These are phyloP conservation scores for Drosophila flavopinicola DNA, from an alignment of 2,888 invertebrate species.

Conservation along the genomic window DNA sequence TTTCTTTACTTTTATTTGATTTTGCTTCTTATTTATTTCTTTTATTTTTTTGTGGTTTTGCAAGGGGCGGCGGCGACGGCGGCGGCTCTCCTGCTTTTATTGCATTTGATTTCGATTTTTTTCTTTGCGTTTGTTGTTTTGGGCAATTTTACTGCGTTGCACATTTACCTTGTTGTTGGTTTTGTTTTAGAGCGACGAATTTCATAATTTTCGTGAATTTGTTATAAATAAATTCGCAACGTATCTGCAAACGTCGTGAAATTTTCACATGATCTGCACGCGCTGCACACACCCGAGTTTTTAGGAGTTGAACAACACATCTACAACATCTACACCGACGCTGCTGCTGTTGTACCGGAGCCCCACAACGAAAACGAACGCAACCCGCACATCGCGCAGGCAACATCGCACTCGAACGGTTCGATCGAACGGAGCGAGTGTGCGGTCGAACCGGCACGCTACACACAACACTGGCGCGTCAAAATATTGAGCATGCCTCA, in stretches of 20 bases:
- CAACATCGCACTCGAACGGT: slow-evolving; percentile 17
- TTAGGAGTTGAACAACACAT: slow-evolving; percentile 66
- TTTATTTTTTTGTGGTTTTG: slow-evolving; percentile 1
- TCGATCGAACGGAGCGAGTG: slow-evolving; percentile 2
- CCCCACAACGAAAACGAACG: slow-evolving; percentile 7
- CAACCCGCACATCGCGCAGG: slow-evolving; percentile 5
- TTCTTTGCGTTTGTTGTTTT: slow-evolving; percentile 10
- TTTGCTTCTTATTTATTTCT: slow-evolving; percentile 10
- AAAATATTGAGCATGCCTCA: slow-evolving; percentile 37
- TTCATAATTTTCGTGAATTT: slow-evolving; percentile 57
- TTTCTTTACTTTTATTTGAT: slow-evolving; percentile 11
- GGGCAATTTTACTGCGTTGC: slow-evolving; percentile 39
- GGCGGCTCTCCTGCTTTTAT: slow-evolving; percentile 12
- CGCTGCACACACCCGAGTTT: slow-evolving; percentile 76
- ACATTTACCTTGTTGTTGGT: slow-evolving; percentile 58
- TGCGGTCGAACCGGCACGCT: no score
- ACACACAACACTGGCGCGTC: slow-evolving; percentile 29
- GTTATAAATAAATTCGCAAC: slow-evolving; percentile 76
- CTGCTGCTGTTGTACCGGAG: slow-evolving; percentile 35
- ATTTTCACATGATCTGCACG: slow-evolving; percentile 76
- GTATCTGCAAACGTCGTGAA: slow-evolving; percentile 68
- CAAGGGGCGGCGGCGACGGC: no score
- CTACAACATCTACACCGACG: slow-evolving; percentile 51
- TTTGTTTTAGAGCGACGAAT: slow-evolving; percentile 48
- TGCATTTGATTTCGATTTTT: slow-evolving; percentile 1